A percentile compares a stretch with the other conserved stretches of the same genome.
Evolutionary conservation across 2,113 vertebrate genomes (phyloP).

Genomic region (Pterocles burchelli): DNA sequence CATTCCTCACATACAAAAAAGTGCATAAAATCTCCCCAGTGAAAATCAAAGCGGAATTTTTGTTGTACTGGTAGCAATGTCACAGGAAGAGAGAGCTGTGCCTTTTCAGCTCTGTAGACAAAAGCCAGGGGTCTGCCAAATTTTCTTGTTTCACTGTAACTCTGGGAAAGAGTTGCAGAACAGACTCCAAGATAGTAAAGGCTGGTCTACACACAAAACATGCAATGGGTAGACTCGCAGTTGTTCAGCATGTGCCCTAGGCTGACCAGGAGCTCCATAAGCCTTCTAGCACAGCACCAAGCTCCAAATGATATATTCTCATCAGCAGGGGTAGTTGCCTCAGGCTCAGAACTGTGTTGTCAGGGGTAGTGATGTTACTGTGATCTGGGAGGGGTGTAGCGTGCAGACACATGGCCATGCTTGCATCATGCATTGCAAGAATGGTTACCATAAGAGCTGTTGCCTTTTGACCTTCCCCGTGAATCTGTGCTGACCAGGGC

Average conservation of each 20-base stretch:
- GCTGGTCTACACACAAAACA: background rate
- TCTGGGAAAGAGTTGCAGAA: background rate
- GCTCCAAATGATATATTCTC: background rate
- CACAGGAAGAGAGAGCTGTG: background rate
- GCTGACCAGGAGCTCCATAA: background rate
- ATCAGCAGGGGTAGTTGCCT: background rate
- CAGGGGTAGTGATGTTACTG: background rate
- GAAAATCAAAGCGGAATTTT: background rate
- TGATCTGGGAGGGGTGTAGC: background rate
- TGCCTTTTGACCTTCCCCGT: background rate
- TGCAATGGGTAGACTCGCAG: fast-evolving
- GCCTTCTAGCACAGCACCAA: background rate
- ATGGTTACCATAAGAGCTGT: background rate
- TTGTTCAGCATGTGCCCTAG: background rate
- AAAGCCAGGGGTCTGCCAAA: background rate
- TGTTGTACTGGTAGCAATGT: background rate
- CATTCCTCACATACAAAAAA: background rate
- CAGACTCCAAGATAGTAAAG: background rate
- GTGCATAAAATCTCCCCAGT: background rate
- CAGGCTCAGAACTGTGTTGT: background rate
- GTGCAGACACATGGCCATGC: background rate
- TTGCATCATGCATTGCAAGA: background rate
- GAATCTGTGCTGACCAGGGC: background rate
- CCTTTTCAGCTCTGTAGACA: background rate
- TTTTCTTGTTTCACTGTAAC: background rate